Evolutionary conservation across 2,797 vertebrate genomes (phyloP).

Genomic region (Anableps anableps): DNA sequence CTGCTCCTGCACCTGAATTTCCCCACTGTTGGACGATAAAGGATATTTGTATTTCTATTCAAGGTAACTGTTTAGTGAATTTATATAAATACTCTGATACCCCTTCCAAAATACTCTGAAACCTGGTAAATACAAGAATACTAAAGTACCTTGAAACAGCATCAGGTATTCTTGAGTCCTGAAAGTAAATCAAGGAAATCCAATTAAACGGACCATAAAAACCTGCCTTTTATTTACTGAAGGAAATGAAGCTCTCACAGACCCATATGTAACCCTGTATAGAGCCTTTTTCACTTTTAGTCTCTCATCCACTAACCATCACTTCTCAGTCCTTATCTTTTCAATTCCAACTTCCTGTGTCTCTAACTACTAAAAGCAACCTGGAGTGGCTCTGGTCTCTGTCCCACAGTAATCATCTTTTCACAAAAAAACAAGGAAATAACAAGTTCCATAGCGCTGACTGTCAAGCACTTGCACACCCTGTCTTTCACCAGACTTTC

Average conservation of each 20-base stretch:
- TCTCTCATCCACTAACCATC: neutral
- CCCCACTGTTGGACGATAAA: too few species aligned
- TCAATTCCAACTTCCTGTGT: neutral
- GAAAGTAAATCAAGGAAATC: neutral
- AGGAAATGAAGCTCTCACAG: neutral
- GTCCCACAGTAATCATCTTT: neutral
- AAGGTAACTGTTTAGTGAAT: constrained; percentile 10
- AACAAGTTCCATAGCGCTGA: constrained; percentile 57
- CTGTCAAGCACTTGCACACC: constrained; percentile 4
- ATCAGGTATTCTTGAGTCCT: neutral
- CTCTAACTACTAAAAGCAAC: neutral
- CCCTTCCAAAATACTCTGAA: neutral
- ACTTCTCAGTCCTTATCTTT: neutral
- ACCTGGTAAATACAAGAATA: neutral
- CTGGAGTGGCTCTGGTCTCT: neutral
- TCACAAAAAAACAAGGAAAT: constrained; percentile 37
- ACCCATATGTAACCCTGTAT: neutral
- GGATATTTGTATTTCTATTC: too few species aligned
- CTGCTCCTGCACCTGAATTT: too few species aligned
- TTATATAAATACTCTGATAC: neutral
- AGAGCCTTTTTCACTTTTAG: neutral
- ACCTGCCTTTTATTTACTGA: too few species aligned
- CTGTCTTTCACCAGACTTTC: neutral
- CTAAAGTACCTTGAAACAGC: neutral
- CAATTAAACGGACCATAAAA: neutral